Conservation (phyloP, 1,140 invertebrate genomes). For the Drosophila oshimai region DNA sequence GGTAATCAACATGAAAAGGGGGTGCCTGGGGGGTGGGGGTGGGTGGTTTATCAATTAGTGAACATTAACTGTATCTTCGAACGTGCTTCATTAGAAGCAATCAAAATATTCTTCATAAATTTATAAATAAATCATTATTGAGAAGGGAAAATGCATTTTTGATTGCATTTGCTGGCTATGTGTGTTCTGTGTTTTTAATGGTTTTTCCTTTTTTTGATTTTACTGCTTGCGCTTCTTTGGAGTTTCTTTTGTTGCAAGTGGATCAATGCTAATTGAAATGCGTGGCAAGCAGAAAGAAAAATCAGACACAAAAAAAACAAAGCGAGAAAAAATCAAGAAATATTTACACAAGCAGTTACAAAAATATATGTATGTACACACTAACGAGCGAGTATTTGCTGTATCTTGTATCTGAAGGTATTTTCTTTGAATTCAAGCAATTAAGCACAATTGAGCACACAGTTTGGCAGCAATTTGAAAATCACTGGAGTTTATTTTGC, state of each 20-base stretch:
- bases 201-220: constrained; percentile 48
- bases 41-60: constrained; percentile 29
- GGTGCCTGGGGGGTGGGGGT: not conserved
- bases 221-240: constrained; percentile 4
- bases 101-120: constrained; percentile 16
- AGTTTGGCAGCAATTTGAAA: not conserved
- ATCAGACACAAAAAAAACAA: constrained; percentile 1
- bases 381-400: not conserved
- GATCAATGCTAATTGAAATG: constrained; percentile 68
- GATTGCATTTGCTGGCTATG: no score
- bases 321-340: constrained; percentile 5
- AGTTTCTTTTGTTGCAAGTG: constrained; percentile 44
- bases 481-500: not conserved
- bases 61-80: constrained; percentile 20
- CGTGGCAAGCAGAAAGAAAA: constrained; percentile 31
- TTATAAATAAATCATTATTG: constrained; percentile 15
- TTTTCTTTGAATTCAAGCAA: not conserved
- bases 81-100: constrained; percentile 28
- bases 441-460: not conserved
- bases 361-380: not conserved
- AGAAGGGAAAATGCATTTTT: no score
- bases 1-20: constrained; percentile 16
- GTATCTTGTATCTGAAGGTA: not conserved
- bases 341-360: constrained; percentile 11
- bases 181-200: no score